These are phyloP conservation scores for Pollachius pollachius DNA, from an alignment of 2,113 vertebrate genomes.

Conservation along the genomic window DNA sequence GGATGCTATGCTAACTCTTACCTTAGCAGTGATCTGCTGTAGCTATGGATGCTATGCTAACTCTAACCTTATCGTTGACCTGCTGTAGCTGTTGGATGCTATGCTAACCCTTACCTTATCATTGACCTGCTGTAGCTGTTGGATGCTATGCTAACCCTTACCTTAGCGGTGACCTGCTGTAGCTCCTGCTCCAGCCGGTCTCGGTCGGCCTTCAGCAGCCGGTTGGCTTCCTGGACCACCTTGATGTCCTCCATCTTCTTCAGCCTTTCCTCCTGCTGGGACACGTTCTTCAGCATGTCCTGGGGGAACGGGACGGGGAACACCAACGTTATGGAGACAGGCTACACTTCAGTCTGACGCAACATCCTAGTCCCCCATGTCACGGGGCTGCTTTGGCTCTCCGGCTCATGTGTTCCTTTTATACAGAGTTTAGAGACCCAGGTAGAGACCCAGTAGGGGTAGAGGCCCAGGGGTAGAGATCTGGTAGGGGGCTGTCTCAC, in stretches of 20 bases:
- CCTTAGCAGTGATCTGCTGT: constrained; percentile 86
- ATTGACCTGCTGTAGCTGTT: too few species aligned
- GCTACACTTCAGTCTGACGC: background rate
- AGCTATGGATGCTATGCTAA: constrained; percentile 72
- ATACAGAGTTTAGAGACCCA: too few species aligned
- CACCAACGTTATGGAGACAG: background rate
- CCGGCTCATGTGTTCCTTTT: too few species aligned
- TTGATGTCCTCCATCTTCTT: constrained; percentile 89
- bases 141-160: constrained; percentile 21
- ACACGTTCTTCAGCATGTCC: constrained; percentile 86
- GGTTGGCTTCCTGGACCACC: constrained; percentile 87
- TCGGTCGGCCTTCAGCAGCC: constrained; percentile 84
- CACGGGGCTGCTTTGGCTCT: too few species aligned
- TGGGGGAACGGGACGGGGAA: constrained; percentile 39
- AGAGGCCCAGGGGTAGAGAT: too few species aligned
- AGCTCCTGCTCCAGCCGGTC: constrained; percentile 88
- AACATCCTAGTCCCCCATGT: too few species aligned
- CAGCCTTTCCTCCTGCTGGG: constrained; percentile 91
- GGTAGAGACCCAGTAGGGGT: background rate
- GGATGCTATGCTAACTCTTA: constrained; percentile 21
- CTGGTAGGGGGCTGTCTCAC: constrained; percentile 53
- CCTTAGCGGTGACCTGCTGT: constrained; percentile 86
- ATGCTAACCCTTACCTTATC: too few species aligned
- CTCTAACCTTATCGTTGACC: too few species aligned
- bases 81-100: too few species aligned